Evolutionary conservation across 2,113 vertebrate species (phyloP).

Genomic region (Gadus macrocephalus): DNA sequence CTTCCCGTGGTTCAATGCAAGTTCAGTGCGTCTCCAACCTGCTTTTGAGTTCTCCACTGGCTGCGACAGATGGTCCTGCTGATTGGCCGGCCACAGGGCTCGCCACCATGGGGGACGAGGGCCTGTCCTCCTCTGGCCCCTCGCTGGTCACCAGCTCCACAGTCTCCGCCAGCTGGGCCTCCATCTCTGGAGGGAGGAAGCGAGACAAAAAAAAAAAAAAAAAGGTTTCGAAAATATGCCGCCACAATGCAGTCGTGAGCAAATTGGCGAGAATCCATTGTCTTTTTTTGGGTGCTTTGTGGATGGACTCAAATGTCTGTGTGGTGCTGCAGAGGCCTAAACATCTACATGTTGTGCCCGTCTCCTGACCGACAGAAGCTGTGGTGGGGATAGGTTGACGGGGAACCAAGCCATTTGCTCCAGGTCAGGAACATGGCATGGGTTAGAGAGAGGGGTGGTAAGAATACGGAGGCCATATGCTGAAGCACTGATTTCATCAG

Average conservation of each 20-base stretch:
- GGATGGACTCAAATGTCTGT: conserved; percentile 1
- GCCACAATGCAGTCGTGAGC: too few relatives aligned
- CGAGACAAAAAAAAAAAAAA: too few relatives aligned
- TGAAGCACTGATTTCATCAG: conserved; percentile 38
- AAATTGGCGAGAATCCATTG: too few relatives aligned
- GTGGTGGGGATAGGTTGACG: conserved; percentile 22
- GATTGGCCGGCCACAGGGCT: conserved; percentile 76
- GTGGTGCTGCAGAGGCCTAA: too few relatives aligned
- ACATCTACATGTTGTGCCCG: conserved; percentile 14
- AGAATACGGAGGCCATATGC: conserved; percentile 44
- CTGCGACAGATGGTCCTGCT: conserved; percentile 73
- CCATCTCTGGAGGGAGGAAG: conserved; percentile 39
- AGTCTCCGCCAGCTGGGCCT: conserved; percentile 63
- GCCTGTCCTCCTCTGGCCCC: conserved; percentile 64
- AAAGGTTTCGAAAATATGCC: too few relatives aligned
- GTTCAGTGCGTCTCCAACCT: conserved; percentile 69
- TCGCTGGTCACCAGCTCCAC: conserved; percentile 78
- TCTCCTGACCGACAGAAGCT: conserved; percentile 27
- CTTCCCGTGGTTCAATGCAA: neutral
- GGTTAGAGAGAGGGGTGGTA: conserved; percentile 39
- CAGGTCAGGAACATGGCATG: conserved; percentile 38
- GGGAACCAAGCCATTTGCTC: conserved; percentile 17
- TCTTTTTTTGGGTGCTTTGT: too few relatives aligned
- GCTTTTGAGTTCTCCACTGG: conserved; percentile 82
- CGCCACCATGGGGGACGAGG: conserved; percentile 68